phyloP scores from a whole-genome alignment of 2,888 invertebrate genomes.

The Pimpla rufipes region DNA sequence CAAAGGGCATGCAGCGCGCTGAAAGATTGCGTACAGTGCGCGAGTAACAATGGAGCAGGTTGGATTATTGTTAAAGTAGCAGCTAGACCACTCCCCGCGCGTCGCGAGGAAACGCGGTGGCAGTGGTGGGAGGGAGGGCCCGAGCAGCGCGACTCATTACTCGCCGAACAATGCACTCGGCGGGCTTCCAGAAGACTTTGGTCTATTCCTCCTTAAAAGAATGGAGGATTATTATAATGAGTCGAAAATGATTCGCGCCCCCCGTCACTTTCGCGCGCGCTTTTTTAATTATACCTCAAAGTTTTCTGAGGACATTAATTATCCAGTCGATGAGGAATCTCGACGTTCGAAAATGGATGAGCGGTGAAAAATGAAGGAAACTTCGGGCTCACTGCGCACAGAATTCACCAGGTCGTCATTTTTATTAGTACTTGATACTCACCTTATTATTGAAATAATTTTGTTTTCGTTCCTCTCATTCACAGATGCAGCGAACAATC shows the following conservation, averaged over 20 bases:
- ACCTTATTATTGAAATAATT: too few species aligned
- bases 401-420: too few species aligned
- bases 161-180: slow-evolving; percentile 59
- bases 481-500: too few species aligned
- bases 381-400: too few species aligned
- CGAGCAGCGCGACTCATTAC: slow-evolving; percentile 53
- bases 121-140: background rate
- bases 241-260: slow-evolving; percentile 26
- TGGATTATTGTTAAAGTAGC: slow-evolving; percentile 54
- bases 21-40: slow-evolving; percentile 46
- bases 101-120: slow-evolving; percentile 26
- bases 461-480: too few species aligned
- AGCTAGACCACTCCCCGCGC: background rate
- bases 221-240: slow-evolving; percentile 51
- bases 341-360: background rate
- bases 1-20: slow-evolving; percentile 40
- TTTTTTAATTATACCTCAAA: slow-evolving; percentile 6
- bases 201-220: slow-evolving; percentile 27
- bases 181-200: slow-evolving; percentile 29
- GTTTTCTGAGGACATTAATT: slow-evolving; percentile 23
- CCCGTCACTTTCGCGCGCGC: slow-evolving; percentile 11
- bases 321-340: background rate
- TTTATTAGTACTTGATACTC: too few species aligned
- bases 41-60: slow-evolving; percentile 56
- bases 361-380: background rate